These are phyloP conservation scores for Perithous albicinctus DNA, from an alignment of 2,888 invertebrate species.

Conservation along the genomic window DNA sequence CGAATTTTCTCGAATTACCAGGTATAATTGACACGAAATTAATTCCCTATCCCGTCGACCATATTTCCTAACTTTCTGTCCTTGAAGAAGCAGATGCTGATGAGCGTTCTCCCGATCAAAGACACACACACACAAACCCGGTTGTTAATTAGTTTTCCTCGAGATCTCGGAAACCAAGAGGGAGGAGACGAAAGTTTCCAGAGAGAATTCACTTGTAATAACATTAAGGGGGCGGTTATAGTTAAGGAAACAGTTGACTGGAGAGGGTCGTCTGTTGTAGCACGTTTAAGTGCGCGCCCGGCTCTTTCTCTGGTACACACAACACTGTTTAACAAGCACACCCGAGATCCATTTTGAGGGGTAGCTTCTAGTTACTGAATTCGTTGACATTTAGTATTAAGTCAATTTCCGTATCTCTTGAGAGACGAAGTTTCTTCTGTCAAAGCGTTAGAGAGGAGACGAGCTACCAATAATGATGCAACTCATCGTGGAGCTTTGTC, in stretches of 20 bases:
- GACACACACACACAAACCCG: no score
- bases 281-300: not conserved
- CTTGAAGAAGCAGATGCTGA: no score
- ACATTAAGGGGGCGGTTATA: conserved; percentile 3
- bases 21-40: conserved; percentile 86
- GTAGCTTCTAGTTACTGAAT: conserved; percentile 22
- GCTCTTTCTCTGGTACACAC: not conserved
- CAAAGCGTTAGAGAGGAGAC: not conserved
- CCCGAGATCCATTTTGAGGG: conserved; percentile 1
- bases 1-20: conserved; percentile 94
- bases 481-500: not conserved
- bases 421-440: conserved; percentile 23
- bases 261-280: not conserved
- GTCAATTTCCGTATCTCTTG: conserved; percentile 12
- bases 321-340: no score
- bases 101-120: no score
- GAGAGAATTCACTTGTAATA: conserved; percentile 40
- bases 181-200: conserved; percentile 37
- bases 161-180: conserved; percentile 9
- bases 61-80: not conserved
- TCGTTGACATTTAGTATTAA: conserved; percentile 3
- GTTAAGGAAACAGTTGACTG: conserved; percentile 7
- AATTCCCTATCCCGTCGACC: not conserved
- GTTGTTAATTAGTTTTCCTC: conserved; percentile 37
- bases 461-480: no score